phyloP scores from a whole-genome alignment of 2,113 vertebrate species.

The Oxygymnocypris stewartii region DNA sequence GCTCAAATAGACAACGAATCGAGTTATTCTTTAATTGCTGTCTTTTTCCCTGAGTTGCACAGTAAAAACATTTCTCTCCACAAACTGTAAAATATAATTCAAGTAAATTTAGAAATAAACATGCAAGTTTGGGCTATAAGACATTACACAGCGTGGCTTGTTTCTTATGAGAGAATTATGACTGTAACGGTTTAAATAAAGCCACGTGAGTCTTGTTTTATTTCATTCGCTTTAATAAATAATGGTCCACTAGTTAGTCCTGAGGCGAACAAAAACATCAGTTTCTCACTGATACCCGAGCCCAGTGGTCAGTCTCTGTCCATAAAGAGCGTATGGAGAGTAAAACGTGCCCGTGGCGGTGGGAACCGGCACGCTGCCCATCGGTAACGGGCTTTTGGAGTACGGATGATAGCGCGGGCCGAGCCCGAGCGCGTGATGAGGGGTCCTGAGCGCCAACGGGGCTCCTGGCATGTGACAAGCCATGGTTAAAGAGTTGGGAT shows the following conservation, averaged over 20 bases:
- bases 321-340: constrained; percentile 93
- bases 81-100: background rate
- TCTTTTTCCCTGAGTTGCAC: constrained; percentile 44
- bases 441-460: constrained; percentile 86
- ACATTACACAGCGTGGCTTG: constrained; percentile 2
- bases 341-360: constrained; percentile 93
- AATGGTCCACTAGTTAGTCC: constrained; percentile 88
- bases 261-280: constrained; percentile 83
- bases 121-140: background rate
- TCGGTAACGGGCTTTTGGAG: constrained; percentile 92
- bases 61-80: constrained; percentile 17
- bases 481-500: constrained; percentile 90
- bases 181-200: constrained; percentile 55
- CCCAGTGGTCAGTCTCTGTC: constrained; percentile 97
- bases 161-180: background rate
- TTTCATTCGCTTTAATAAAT: constrained; percentile 97
- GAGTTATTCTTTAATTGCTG: constrained; percentile 18
- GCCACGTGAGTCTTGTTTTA: constrained; percentile 82
- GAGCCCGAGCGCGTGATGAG: constrained; percentile 91
- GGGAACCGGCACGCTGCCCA: constrained; percentile 85
- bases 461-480: constrained; percentile 93
- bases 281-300: constrained; percentile 92
- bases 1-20: background rate
- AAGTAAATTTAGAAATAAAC: constrained; percentile 32
- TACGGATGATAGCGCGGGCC: constrained; percentile 95